phyloP scores from a whole-genome alignment of 2,797 vertebrate genomes.

The Falco novaeseelandiae region DNA sequence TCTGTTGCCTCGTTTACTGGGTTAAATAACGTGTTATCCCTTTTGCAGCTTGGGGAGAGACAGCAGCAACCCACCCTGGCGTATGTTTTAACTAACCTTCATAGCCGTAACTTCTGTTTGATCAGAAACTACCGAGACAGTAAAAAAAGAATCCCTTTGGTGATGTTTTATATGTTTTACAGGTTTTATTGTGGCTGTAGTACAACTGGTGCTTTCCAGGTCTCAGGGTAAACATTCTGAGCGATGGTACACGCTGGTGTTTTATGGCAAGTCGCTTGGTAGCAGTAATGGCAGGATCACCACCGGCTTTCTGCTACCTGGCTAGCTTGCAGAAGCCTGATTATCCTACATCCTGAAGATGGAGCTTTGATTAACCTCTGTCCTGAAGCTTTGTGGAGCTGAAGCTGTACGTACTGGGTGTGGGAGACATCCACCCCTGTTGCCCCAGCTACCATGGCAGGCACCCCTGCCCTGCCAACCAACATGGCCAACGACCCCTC shows the following conservation, averaged over 20 bases:
- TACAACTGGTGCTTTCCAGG: not conserved
- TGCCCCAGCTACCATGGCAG: no score
- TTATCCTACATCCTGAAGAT: not conserved
- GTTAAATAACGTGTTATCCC: no score
- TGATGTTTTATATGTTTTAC: not conserved
- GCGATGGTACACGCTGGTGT: no score
- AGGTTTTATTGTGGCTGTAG: not conserved
- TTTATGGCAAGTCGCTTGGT: not conserved
- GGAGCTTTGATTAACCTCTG: not conserved
- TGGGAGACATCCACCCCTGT: no score
- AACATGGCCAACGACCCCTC: no score
- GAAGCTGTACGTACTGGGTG: no score
- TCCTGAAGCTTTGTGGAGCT: not conserved
- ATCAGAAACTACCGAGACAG: not conserved
- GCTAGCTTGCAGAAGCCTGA: not conserved
- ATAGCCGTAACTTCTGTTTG: no score
- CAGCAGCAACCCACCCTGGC: no score
- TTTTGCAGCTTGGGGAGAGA: no score
- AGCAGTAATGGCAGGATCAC: not conserved
- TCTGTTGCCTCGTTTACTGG: no score
- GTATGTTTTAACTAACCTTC: no score
- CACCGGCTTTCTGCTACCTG: no score
- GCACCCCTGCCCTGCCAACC: not conserved
- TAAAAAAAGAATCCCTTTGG: not conserved
- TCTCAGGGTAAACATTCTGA: not conserved